Base-by-base conservation (phyloP, 2,113 vertebrate species). In the Ceratotherium simum region DNA sequence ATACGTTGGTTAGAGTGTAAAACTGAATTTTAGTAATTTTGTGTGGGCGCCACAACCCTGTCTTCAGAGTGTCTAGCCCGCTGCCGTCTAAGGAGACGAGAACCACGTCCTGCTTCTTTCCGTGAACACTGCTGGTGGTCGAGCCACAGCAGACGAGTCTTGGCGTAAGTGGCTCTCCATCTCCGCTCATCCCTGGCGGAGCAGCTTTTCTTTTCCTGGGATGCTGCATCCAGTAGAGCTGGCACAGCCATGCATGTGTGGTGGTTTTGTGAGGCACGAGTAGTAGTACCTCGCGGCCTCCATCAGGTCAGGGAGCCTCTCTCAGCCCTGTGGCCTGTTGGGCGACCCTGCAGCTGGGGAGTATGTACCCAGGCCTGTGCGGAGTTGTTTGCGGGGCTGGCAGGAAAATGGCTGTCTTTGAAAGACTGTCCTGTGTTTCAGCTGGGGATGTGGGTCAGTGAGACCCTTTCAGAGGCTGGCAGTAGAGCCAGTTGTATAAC, bases 321-420 rank as follows among this genome's bases (percentile, higher is more conserved):
- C 4, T 73, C 3, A 11, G 75, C 9, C 18, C 21, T 20, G 2
- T 58, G 65, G 18, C 20, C 29, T 39, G 8, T 20, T 31, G n/a
- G n/a, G n/a, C n/a, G 25, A 14, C 27, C n/a, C 33, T 27, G 1
- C 18, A 7, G 14, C 20, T 0, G 0, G 16, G 42, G 7, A 29
- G 18, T 11, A 46, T 5, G 6, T 6, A 8, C 56, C 31, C 11
- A 13, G 58, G n/a, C 29, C 16, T 4, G 13, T 21, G 51, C 11
- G 25, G 42, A n/a, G 20, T 0, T 48, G 8, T 58, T 31, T 11
- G 31, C 39, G 21, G 51, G 46, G 29, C 12, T 4, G 31, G 25
- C 18, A 42, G 54, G 76, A 33, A 31, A 46, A 25, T 10, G 42
- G 51, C 31, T 39, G 62, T 48, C 36, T 84, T 62, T 79, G 27